Conservation (phyloP, 2,113 vertebrate species). For the Crocuta crocuta region DNA sequence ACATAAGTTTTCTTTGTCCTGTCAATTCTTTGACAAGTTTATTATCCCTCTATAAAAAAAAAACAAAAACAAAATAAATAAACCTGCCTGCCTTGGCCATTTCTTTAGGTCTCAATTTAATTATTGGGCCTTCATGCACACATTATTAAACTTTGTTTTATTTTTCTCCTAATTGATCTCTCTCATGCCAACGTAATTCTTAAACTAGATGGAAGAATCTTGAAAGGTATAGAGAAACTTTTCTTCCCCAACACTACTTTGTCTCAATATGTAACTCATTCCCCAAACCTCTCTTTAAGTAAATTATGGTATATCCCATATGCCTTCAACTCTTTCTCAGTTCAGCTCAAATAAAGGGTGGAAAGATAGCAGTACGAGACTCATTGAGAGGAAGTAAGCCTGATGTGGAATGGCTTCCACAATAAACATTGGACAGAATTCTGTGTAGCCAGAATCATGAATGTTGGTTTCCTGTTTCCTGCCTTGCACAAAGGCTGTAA, state of each 20-base stretch:
- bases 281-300: constrained; percentile 51
- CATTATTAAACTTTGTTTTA: background rate
- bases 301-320: background rate
- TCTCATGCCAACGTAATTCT: background rate
- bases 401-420: background rate
- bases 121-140: background rate
- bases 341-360: background rate
- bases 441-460: constrained; percentile 48
- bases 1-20: background rate
- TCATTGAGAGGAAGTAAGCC: background rate
- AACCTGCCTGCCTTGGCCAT: background rate
- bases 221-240: background rate
- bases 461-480: constrained; percentile 68
- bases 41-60: background rate
- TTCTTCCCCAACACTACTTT: background rate
- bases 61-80: background rate
- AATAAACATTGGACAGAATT: constrained; percentile 13
- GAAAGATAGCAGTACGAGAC: fast-evolving
- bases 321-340: constrained; percentile 38
- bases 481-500: constrained; percentile 52
- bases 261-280: background rate
- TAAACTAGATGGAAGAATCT: background rate
- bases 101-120: background rate
- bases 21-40: background rate
- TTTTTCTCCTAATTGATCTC: background rate